Evolutionary conservation across 2,797 vertebrate genomes (phyloP).

Genomic region (Phrynocephalus vlangalii): DNA sequence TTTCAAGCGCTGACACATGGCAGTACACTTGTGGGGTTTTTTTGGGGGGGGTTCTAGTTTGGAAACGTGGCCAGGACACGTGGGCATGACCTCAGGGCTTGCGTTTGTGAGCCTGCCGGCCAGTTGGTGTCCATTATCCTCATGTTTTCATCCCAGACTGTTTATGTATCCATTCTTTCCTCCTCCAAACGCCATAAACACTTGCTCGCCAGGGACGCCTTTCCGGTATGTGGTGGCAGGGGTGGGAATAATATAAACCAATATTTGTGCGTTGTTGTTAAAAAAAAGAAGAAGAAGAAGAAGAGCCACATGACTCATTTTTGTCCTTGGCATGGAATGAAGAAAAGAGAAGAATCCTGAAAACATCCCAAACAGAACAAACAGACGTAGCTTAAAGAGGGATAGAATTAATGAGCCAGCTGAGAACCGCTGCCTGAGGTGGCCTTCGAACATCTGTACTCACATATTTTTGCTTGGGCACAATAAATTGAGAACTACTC

Average conservation of each 20-base stretch:
- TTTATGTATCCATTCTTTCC: neutral
- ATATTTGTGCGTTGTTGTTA: neutral
- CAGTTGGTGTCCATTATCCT: neutral
- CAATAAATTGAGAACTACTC: too few species aligned
- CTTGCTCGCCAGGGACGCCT: neutral
- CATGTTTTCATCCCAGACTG: neutral
- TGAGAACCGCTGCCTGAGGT: too few species aligned
- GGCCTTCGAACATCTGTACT: too few species aligned
- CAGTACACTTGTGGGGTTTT: neutral
- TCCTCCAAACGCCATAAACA: neutral
- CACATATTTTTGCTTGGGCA: too few species aligned
- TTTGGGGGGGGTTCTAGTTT: too few species aligned
- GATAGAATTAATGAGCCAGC: neutral
- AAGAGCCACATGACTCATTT: neutral
- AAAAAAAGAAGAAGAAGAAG: neutral
- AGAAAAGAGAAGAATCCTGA: neutral
- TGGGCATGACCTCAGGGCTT: neutral
- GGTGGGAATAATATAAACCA: neutral
- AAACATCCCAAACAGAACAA: neutral
- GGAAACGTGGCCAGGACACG: neutral
- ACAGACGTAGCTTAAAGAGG: neutral
- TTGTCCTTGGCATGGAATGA: neutral
- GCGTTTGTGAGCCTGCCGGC: neutral
- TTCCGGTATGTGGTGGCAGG: neutral
- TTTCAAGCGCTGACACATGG: neutral